Conservation (phyloP, 2,888 invertebrate genomes). For the Chydorus sphaericus region DNA sequence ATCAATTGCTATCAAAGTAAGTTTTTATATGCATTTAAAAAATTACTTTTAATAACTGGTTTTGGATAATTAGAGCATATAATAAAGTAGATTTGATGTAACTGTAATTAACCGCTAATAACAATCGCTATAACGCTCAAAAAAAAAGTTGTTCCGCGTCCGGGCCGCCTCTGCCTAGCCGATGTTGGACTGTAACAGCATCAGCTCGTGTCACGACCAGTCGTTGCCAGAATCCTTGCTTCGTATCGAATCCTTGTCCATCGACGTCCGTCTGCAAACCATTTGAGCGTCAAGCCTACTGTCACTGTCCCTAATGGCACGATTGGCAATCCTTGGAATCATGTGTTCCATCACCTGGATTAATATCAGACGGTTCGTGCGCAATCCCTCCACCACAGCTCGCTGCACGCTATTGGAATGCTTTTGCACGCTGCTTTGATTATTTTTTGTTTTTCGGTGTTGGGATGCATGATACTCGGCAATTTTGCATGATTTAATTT, state of each 20-base stretch:
- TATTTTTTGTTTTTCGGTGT: neutral
- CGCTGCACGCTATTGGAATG: too few species aligned
- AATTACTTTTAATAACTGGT: neutral
- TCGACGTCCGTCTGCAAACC: constrained; percentile 25
- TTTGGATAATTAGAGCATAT: neutral
- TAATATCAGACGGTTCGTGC: too few species aligned
- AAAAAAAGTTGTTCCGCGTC: constrained; percentile 20
- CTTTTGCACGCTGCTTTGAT: neutral
- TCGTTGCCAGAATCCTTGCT: constrained; percentile 28
- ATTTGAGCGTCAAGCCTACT: constrained; percentile 24
- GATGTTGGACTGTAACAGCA: constrained; percentile 25
- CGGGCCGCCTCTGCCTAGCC: constrained; percentile 23
- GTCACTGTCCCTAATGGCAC: constrained; percentile 25
- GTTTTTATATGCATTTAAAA: constrained; percentile 2
- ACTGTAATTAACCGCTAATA: neutral
- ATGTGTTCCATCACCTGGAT: constrained; percentile 10
- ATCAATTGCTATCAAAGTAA: constrained; percentile 49
- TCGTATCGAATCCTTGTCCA: constrained; percentile 26
- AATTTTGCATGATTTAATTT: neutral
- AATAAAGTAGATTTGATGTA: neutral
- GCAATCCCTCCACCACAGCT: too few species aligned
- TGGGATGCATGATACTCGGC: neutral
- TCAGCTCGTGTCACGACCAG: constrained; percentile 25
- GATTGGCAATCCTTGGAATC: constrained; percentile 23
- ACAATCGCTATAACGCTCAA: neutral